phyloP scores from a whole-genome alignment of 2,113 vertebrate genomes.

The Felis chaus region DNA sequence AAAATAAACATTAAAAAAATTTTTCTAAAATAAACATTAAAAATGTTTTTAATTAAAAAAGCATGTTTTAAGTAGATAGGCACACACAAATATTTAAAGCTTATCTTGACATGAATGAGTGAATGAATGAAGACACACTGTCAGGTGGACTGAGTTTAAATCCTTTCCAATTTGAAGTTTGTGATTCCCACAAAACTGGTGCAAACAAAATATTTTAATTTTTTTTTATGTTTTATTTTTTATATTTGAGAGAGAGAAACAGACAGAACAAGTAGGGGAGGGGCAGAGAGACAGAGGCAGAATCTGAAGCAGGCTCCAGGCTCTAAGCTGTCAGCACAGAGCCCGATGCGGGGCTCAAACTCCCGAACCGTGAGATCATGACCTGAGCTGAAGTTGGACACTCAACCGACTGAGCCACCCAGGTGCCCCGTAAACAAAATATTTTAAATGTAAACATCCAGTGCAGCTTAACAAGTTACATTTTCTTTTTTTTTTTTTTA shows the following conservation, averaged over 20 bases:
- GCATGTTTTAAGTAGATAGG: not conserved
- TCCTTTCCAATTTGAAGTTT: not conserved
- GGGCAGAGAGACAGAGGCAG: too few species aligned
- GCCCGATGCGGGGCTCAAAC: too few species aligned
- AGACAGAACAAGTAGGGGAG: too few species aligned
- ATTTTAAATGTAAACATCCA: not conserved
- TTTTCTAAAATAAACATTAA: too few species aligned
- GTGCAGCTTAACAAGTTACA: not conserved
- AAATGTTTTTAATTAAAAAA: too few species aligned
- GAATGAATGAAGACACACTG: not conserved
- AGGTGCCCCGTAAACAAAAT: not conserved
- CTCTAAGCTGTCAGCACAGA: too few species aligned
- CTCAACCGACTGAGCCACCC: too few species aligned
- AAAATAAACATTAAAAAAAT: not conserved
- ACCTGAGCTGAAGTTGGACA: too few species aligned
- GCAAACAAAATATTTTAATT: not conserved
- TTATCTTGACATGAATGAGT: not conserved
- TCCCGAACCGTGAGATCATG: too few species aligned
- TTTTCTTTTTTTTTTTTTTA: not conserved
- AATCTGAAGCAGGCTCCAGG: too few species aligned
- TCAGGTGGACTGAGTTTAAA: not conserved
- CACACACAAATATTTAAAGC: not conserved
- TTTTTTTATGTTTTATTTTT: too few species aligned
- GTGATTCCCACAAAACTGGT: not conserved
- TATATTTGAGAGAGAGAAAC: too few species aligned